A percentile compares a stretch with the other conserved stretches of the same genome.
These are phyloP conservation scores for Catocala sponsa DNA, from an alignment of 2,888 invertebrate species.

Conservation along the genomic window DNA sequence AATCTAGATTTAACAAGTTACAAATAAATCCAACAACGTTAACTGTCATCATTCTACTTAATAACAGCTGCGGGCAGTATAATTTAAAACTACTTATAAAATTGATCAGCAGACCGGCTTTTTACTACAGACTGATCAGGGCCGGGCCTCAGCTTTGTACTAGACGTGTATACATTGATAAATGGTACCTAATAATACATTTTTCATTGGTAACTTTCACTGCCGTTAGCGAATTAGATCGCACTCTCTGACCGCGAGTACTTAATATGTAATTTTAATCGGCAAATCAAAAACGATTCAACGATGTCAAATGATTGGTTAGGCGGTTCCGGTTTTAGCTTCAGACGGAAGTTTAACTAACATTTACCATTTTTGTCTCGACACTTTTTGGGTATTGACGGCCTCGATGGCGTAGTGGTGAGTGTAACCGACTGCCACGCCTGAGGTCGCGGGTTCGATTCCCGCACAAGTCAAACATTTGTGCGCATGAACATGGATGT, in stretches of 20 bases:
- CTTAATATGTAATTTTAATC: constrained; percentile 41
- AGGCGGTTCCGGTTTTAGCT: constrained; percentile 27
- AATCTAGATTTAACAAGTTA: too few species aligned
- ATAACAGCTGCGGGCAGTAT: neutral
- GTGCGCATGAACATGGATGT: too few species aligned
- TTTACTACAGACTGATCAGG: neutral
- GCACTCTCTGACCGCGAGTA: neutral
- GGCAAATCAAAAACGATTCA: constrained; percentile 19
- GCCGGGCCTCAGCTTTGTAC: constrained; percentile 20
- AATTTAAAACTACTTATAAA: neutral
- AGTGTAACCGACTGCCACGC: too few species aligned
- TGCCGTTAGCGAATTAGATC: constrained; percentile 34
- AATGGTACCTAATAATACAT: constrained; percentile 48
- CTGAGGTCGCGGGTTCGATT: too few species aligned
- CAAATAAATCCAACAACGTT: too few species aligned
- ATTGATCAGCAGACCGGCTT: neutral
- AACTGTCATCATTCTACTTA: neutral
- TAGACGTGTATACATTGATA: too few species aligned
- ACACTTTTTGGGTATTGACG: neutral
- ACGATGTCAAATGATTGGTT: constrained; percentile 26
- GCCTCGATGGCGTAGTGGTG: too few species aligned
- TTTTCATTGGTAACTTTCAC: constrained; percentile 45
- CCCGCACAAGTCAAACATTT: too few species aligned
- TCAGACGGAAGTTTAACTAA: neutral
- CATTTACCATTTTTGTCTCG: neutral